Conservation (phyloP, 2,888 invertebrate species). For the Diplazon laetatorius region DNA sequence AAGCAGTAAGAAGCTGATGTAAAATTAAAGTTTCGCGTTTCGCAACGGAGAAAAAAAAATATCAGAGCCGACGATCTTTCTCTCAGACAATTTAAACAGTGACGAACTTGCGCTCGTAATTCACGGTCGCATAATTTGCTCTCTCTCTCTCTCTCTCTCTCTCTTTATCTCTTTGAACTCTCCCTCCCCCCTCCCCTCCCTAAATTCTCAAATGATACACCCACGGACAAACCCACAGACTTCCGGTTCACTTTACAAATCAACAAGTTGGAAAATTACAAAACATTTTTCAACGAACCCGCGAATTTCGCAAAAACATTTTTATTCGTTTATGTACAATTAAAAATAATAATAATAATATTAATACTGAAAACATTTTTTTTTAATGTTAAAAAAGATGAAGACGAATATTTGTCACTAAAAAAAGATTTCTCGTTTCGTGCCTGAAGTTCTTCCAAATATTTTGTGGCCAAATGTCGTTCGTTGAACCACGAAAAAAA, state of each 20-base stretch:
- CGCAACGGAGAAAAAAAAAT: conserved; percentile 43
- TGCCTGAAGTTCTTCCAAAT: conserved; percentile 63
- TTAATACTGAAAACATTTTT: too few relatives aligned
- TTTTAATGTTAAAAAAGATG: too few relatives aligned
- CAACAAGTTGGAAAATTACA: conserved; percentile 34
- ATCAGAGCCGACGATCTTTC: neutral
- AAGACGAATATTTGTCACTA: conserved; percentile 47
- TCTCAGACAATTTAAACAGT: conserved; percentile 44
- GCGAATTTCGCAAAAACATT: conserved; percentile 31
- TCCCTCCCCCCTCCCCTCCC: too few relatives aligned
- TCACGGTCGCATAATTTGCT: conserved; percentile 45
- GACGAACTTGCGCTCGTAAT: conserved; percentile 53
- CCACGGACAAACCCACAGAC: too few relatives aligned
- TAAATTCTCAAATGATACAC: too few relatives aligned
- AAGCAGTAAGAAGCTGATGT: conserved; percentile 76
- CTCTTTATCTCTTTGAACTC: too few relatives aligned
- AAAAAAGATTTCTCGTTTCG: conserved; percentile 39
- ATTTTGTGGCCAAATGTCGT: conserved; percentile 65
- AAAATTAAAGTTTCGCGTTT: conserved; percentile 49
- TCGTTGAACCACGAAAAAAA: conserved; percentile 44
- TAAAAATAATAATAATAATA: conserved; percentile 19
- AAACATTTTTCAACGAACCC: conserved; percentile 30
- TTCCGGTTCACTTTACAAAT: conserved; percentile 59
- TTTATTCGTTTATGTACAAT: conserved; percentile 58
- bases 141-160: too few relatives aligned